Percentiles rank a stretch among this genome's conserved stretches.
These are phyloP conservation scores for Dasysyrphus albostriatus DNA, from an alignment of 2,888 invertebrate genomes.

Conservation along the genomic window DNA sequence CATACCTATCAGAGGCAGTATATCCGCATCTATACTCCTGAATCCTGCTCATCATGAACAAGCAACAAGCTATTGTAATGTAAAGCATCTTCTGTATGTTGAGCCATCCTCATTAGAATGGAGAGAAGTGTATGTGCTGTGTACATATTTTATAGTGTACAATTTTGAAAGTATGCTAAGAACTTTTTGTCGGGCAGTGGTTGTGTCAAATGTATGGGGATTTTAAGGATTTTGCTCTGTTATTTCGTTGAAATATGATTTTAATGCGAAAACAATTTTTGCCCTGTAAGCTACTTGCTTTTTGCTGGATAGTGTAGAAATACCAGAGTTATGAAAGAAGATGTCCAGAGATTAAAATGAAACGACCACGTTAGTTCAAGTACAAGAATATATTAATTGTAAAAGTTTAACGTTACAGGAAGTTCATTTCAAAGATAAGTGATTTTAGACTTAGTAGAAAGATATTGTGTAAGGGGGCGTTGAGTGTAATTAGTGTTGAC, in stretches of 20 bases:
- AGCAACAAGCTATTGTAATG: background rate
- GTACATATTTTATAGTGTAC: too few species aligned
- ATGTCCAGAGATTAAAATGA: too few species aligned
- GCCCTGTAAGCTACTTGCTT: background rate
- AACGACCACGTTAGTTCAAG: too few species aligned
- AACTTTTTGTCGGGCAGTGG: conserved; percentile 6
- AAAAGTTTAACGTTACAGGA: too few species aligned
- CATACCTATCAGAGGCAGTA: background rate
- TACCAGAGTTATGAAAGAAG: too few species aligned
- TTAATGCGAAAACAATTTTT: conserved; percentile 36
- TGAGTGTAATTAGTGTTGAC: too few species aligned
- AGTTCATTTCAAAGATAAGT: too few species aligned
- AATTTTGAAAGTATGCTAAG: conserved; percentile 22
- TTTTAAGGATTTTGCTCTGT: conserved; percentile 26
- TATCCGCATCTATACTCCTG: background rate
- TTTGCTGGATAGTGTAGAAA: too few species aligned
- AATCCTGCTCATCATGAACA: background rate
- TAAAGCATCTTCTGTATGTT: background rate
- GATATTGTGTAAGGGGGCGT: too few species aligned
- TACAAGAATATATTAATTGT: too few species aligned
- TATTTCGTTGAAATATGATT: conserved; percentile 38
- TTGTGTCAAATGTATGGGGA: conserved; percentile 27
- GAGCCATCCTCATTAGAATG: background rate
- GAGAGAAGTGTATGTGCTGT: background rate
- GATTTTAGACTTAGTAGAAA: too few species aligned